Evolutionary conservation across 2,113 vertebrate genomes (phyloP).

Genomic region (Callorhinus ursinus): DNA sequence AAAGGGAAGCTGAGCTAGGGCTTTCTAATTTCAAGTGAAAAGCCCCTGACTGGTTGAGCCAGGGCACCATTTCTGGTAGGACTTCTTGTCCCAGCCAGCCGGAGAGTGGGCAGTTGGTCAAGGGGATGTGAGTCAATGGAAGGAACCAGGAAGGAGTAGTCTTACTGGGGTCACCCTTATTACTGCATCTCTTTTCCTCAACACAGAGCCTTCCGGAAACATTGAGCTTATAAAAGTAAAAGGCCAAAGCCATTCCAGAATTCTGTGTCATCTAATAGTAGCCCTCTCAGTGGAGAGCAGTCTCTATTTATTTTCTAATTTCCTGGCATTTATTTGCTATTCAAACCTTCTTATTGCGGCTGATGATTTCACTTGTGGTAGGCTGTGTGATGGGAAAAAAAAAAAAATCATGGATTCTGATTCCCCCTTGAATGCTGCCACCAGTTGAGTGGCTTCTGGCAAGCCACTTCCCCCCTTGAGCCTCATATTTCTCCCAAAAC

Average conservation of each 20-base stretch:
- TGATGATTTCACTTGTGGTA: background rate
- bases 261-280: slow-evolving; percentile 48
- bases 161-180: background rate
- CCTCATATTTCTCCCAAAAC: background rate
- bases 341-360: background rate
- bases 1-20: background rate
- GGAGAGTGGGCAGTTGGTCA: background rate
- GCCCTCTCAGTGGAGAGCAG: background rate
- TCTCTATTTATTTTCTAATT: slow-evolving; percentile 54
- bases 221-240: slow-evolving; percentile 17
- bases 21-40: slow-evolving; percentile 50
- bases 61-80: background rate
- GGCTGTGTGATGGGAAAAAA: background rate
- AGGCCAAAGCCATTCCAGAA: slow-evolving; percentile 55
- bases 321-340: slow-evolving; percentile 41
- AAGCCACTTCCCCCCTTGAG: background rate
- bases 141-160: background rate
- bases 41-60: background rate
- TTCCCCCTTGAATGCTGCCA: background rate
- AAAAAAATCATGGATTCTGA: background rate
- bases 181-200: background rate
- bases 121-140: slow-evolving; percentile 49
- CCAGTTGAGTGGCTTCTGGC: background rate
- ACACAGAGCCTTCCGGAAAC: background rate
- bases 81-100: background rate